phyloP scores from a whole-genome alignment of 2,888 invertebrate genomes.

The Escarpia spicata region DNA sequence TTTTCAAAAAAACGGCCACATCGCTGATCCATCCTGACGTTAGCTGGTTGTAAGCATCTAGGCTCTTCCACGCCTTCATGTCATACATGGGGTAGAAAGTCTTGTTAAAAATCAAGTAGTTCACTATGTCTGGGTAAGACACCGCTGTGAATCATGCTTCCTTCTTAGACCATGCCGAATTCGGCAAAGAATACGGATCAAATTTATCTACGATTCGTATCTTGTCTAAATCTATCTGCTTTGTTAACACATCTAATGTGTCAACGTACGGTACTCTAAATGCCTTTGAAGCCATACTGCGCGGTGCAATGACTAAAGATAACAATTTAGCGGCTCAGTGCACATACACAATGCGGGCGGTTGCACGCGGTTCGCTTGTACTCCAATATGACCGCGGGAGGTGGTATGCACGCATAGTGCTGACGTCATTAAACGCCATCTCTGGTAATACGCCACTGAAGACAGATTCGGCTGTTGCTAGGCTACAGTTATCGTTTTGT shows the following conservation, averaged over 20 bases:
- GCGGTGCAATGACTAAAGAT: no score
- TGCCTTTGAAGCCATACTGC: no score
- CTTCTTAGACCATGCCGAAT: background rate
- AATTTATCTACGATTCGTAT: background rate
- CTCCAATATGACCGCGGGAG: no score
- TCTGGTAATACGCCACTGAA: no score
- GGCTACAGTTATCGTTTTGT: no score
- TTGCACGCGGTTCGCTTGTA: no score
- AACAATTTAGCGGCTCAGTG: no score
- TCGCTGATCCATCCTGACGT: conserved; percentile 18
- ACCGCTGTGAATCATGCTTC: background rate
- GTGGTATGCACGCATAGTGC: no score
- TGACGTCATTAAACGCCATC: no score
- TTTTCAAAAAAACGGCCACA: background rate
- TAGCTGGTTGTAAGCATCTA: conserved; percentile 18
- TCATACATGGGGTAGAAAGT: background rate
- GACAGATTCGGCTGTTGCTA: no score
- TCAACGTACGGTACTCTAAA: background rate
- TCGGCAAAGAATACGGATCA: background rate
- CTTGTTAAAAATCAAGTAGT: conserved; percentile 23
- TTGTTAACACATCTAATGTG: background rate
- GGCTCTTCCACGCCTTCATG: conserved; percentile 19
- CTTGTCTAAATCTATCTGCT: background rate
- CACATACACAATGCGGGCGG: no score
- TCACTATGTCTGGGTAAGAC: conserved; percentile 23